These are phyloP conservation scores for Homarus americanus DNA, from an alignment of 1,140 invertebrate species.

Conservation along the genomic window DNA sequence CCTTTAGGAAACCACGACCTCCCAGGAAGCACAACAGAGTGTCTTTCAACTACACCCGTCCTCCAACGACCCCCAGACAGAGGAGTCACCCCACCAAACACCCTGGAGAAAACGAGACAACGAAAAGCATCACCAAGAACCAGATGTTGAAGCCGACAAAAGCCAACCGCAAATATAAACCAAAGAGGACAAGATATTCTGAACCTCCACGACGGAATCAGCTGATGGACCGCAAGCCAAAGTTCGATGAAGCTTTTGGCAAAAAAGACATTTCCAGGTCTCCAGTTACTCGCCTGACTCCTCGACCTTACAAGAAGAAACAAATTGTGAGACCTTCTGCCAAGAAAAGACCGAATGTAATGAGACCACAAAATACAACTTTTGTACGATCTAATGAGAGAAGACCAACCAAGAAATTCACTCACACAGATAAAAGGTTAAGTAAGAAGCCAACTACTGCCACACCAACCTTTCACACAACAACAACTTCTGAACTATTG, in stretches of 20 bases:
- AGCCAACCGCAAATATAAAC: background rate
- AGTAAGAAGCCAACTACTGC: background rate
- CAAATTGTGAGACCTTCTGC: background rate
- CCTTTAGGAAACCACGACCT: no score
- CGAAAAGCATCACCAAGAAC: background rate
- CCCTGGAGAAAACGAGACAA: background rate
- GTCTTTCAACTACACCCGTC: background rate
- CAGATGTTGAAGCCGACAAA: background rate
- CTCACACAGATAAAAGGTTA: background rate
- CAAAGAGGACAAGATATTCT: background rate
- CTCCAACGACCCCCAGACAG: background rate
- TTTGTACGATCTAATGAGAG: background rate
- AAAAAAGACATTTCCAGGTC: background rate
- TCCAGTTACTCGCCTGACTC: background rate
- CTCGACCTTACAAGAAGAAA: background rate
- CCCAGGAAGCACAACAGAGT: background rate
- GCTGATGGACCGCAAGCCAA: background rate
- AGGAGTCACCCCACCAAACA: background rate
- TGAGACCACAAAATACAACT: background rate
- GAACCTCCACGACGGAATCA: background rate
- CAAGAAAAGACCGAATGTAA: background rate
- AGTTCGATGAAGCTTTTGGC: background rate
- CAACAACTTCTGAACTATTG: background rate
- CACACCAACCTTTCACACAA: background rate
- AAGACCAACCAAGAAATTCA: background rate